Conservation (phyloP, 1,140 invertebrate genomes). For the Drosophila rufa region DNA sequence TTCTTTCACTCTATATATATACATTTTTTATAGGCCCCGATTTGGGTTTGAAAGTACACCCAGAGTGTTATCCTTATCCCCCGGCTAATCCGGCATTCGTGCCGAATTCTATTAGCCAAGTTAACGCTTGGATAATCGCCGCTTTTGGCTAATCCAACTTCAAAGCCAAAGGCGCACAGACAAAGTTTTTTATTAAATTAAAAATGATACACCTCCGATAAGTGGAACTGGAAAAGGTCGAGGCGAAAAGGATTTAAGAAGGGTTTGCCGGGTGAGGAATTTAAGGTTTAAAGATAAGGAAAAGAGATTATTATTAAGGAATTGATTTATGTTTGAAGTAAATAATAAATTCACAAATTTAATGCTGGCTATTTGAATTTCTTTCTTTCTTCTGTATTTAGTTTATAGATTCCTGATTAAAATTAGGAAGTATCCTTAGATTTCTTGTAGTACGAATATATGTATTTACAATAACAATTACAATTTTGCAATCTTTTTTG, state of each 20-base stretch:
- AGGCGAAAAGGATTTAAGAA: not conserved
- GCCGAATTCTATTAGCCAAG: slow-evolving; percentile 71
- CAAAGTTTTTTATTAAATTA: slow-evolving; percentile 56
- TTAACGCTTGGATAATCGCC: slow-evolving; percentile 70
- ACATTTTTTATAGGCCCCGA: slow-evolving; percentile 19
- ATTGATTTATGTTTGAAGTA: no score
- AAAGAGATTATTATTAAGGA: no score
- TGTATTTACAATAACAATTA: no score
- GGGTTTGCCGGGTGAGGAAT: no score
- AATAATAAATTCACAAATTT: no score
- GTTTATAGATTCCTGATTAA: no score
- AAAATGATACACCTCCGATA: slow-evolving; percentile 56
- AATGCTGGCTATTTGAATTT: no score
- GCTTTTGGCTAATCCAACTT: slow-evolving; percentile 38
- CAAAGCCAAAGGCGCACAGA: not conserved
- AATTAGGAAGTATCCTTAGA: no score
- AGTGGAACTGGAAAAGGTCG: slow-evolving; percentile 1
- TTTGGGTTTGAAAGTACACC: slow-evolving; percentile 12
- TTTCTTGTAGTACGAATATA: no score
- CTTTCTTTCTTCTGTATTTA: no score
- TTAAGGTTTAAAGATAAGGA: no score
- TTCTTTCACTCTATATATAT: not conserved
- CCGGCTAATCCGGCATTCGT: slow-evolving; percentile 68
- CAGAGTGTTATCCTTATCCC: slow-evolving; percentile 12
- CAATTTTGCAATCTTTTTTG: no score